phyloP scores from a whole-genome alignment of 2,113 vertebrate species.

The Mionectes macconnelli region DNA sequence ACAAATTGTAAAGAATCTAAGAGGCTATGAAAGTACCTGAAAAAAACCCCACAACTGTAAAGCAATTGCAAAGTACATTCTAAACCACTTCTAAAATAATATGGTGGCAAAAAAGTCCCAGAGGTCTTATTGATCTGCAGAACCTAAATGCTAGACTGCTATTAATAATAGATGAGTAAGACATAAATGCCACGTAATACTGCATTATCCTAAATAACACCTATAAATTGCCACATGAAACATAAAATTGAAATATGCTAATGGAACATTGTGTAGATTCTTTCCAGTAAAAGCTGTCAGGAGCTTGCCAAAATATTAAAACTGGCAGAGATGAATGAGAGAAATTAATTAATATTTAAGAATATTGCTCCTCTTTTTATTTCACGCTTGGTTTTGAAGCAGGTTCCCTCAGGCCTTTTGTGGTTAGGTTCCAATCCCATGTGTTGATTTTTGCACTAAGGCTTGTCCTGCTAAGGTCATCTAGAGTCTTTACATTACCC shows the following conservation, averaged over 20 bases:
- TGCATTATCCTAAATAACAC: slow-evolving; percentile 71
- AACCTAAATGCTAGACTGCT: slow-evolving; percentile 54
- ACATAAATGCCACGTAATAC: slow-evolving; percentile 54
- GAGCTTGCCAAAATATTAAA: slow-evolving; percentile 43
- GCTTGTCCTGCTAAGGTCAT: neutral
- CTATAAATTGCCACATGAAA: slow-evolving; percentile 60
- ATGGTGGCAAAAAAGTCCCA: slow-evolving; percentile 43
- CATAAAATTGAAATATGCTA: slow-evolving; percentile 76
- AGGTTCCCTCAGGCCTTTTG: neutral
- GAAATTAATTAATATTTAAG: slow-evolving; percentile 61
- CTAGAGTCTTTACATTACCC: neutral
- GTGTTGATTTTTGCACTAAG: neutral
- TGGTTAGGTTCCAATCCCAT: neutral
- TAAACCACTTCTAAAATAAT: slow-evolving; percentile 49
- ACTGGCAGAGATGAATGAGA: slow-evolving; percentile 27
- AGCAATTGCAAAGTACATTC: slow-evolving; percentile 42
- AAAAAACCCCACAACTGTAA: slow-evolving; percentile 18
- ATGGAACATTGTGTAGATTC: slow-evolving; percentile 66
- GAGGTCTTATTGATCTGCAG: slow-evolving; percentile 55
- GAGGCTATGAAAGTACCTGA: slow-evolving; percentile 38
- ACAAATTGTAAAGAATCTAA: neutral
- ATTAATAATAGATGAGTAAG: slow-evolving; percentile 73
- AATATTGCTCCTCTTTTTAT: slow-evolving; percentile 47
- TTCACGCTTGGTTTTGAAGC: neutral
- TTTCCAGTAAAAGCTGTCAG: slow-evolving; percentile 46